These are phyloP conservation scores for Parazoanthus atlanticus DNA, from an alignment of 92 coral and sea anemone genomes.

Conservation along the genomic window DNA sequence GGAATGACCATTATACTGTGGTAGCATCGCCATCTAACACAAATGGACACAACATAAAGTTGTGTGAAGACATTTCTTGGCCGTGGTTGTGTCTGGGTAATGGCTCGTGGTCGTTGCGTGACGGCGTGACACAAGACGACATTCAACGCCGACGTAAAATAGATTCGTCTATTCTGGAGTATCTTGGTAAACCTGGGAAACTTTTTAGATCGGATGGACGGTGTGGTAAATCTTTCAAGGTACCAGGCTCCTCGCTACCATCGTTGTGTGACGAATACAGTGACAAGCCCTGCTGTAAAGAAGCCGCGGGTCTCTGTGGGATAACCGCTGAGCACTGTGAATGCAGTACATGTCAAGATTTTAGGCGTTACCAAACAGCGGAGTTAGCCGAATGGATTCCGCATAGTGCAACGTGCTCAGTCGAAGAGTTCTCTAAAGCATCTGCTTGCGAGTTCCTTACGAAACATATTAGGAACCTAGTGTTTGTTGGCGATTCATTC, in stretches of 20 bases:
- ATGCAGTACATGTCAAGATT: constrained; percentile 62
- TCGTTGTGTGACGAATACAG: constrained; percentile 64
- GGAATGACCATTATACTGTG: not conserved
- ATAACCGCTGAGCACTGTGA: constrained; percentile 50
- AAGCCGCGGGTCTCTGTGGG: constrained; percentile 63
- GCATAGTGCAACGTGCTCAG: constrained; percentile 36
- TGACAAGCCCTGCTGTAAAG: constrained; percentile 72
- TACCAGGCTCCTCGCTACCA: constrained; percentile 8
- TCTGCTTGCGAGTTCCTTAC: constrained; percentile 44
- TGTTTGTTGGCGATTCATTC: constrained; percentile 73
- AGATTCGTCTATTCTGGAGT: constrained; percentile 54
- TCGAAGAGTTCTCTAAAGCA: constrained; percentile 37
- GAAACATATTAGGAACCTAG: constrained; percentile 50
- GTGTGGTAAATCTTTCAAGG: constrained; percentile 53
- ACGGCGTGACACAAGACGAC: constrained; percentile 47
- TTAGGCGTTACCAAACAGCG: constrained; percentile 54
- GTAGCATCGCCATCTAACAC: not conserved
- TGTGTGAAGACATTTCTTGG: constrained; percentile 2
- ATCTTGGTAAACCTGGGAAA: constrained; percentile 57
- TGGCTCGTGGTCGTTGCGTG: constrained; percentile 61
- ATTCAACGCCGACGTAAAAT: constrained; percentile 44
- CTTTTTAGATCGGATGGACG: constrained; percentile 56
- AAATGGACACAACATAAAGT: not conserved
- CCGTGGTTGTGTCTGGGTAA: constrained; percentile 48
- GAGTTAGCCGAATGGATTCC: constrained; percentile 69